phyloP scores from a whole-genome alignment of 2,113 vertebrate genomes.

The Campylomormyrus numenius region DNA sequence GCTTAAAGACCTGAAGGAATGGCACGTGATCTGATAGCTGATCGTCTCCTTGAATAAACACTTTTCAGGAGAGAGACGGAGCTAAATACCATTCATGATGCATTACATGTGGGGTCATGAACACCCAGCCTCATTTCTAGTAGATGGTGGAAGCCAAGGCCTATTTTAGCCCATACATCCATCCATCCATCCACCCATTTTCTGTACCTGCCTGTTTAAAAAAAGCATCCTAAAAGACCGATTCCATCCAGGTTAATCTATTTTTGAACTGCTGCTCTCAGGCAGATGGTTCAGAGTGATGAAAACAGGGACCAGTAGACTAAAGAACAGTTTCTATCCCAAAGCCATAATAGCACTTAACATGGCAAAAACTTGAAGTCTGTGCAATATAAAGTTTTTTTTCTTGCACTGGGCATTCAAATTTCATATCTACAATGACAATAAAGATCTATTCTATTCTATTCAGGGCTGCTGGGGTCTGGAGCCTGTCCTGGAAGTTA shows the following conservation, averaged over 20 bases:
- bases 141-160: not conserved
- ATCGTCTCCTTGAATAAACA: not conserved
- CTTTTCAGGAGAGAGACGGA: not conserved
- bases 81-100: not conserved
- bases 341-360: no score
- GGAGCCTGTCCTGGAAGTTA: not conserved
- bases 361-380: no score
- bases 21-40: not conserved
- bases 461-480: not conserved
- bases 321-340: no score
- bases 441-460: not conserved
- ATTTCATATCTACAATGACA: no score
- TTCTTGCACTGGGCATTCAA: no score
- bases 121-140: not conserved
- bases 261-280: no score
- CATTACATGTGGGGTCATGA: not conserved
- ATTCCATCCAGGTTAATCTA: no score
- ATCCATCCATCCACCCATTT: not conserved
- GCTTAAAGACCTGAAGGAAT: not conserved
- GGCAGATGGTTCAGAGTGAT: no score
- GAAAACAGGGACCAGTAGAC: no score
- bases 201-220: not conserved
- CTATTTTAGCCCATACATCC: not conserved
- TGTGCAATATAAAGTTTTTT: no score
- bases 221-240: no score